Conservation (phyloP, 2,888 invertebrate genomes). For the Ariolimax columbianus region DNA sequence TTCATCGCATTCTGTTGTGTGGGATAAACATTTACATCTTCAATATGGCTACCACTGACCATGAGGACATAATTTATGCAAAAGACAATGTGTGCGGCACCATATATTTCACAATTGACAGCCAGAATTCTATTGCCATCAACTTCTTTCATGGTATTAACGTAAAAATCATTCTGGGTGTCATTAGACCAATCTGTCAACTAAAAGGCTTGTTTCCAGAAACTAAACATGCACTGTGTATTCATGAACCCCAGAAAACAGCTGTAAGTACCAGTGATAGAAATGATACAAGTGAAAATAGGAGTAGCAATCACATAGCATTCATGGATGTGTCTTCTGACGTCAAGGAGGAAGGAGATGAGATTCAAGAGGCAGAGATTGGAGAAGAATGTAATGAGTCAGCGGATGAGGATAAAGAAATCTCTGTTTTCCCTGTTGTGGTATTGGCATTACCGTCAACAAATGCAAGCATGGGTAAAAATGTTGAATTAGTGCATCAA, state of each 20-base stretch:
- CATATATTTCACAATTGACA: slow-evolving; percentile 27
- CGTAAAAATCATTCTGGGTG: neutral
- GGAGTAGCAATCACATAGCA: neutral
- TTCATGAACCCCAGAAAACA: neutral
- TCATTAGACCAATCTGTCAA: neutral
- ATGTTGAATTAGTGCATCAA: neutral
- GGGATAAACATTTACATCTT: neutral
- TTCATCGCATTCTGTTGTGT: neutral
- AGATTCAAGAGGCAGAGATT: neutral
- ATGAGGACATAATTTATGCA: slow-evolving; percentile 10
- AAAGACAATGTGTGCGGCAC: slow-evolving; percentile 17
- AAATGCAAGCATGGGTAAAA: neutral
- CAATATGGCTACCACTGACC: slow-evolving; percentile 21
- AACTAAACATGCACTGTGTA: neutral
- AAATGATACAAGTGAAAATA: neutral
- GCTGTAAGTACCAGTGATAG: no score
- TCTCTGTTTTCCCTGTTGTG: neutral
- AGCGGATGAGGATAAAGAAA: neutral
- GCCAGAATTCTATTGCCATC: neutral
- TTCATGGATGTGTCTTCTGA: neutral
- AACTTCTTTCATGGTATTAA: slow-evolving; percentile 3
- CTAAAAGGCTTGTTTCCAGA: neutral
- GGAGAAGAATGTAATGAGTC: neutral
- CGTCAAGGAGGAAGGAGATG: no score
- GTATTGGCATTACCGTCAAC: neutral